Conservation (phyloP, 2,113 vertebrate species). For the Sterna hirundo region DNA sequence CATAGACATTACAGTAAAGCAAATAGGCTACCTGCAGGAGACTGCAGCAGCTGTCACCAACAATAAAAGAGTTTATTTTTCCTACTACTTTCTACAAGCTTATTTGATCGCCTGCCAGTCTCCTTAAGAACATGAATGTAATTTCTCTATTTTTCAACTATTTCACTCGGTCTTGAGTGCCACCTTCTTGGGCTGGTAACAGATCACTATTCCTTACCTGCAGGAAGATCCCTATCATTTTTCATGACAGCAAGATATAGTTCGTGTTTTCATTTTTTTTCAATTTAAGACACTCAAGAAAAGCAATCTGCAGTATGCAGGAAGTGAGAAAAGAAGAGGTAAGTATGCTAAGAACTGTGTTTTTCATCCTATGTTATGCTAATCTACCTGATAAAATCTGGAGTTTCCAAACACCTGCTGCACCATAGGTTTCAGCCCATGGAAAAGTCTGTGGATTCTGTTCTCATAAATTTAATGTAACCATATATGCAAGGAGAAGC, state of each 20-base stretch:
- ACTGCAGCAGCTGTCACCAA: neutral
- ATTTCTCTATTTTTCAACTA: neutral
- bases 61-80: neutral
- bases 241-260: neutral
- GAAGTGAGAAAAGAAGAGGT: neutral
- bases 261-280: neutral
- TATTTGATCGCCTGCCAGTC: neutral
- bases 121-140: neutral
- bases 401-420: neutral
- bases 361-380: neutral
- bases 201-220: neutral
- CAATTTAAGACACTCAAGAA: neutral
- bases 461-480: neutral
- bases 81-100: neutral
- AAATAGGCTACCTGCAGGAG: neutral
- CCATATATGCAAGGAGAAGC: neutral
- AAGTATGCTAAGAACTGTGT: neutral
- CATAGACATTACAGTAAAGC: neutral
- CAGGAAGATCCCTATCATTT: neutral
- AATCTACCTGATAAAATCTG: neutral
- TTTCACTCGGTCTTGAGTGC: neutral
- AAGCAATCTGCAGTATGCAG: neutral
- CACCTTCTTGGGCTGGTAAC: neutral
- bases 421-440: neutral
- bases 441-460: neutral